Evolutionary conservation across 1,140 invertebrate genomes (phyloP).

Genomic region (Lasaia peninsularis): DNA sequence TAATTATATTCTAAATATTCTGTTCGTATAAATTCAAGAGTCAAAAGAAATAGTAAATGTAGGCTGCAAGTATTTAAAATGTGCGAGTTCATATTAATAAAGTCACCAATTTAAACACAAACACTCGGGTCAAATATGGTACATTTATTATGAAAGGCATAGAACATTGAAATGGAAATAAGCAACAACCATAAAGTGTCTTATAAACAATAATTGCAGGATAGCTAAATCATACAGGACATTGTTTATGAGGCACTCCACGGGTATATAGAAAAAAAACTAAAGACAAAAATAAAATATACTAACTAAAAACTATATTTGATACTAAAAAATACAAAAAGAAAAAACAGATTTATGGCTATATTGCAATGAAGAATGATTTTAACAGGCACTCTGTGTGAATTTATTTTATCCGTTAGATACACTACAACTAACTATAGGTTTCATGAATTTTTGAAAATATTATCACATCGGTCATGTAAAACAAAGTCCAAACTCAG

Average conservation of each 20-base stretch:
- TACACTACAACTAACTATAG: conserved; percentile 46
- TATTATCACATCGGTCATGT: conserved; percentile 19
- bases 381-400: conserved; percentile 74
- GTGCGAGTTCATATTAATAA: too few relatives aligned
- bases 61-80: too few relatives aligned
- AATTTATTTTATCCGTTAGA: conserved; percentile 64
- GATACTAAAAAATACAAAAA: conserved; percentile 58
- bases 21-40: too few relatives aligned
- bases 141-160: background rate
- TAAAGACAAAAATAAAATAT: conserved; percentile 36
- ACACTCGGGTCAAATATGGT: too few relatives aligned
- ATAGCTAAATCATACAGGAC: background rate
- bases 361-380: conserved; percentile 58
- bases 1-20: too few relatives aligned
- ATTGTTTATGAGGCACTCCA: background rate
- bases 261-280: conserved; percentile 14
- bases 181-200: conserved; percentile 3
- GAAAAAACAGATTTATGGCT: conserved; percentile 69
- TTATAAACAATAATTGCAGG: conserved; percentile 6
- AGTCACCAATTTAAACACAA: too few relatives aligned
- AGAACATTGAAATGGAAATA: conserved; percentile 11
- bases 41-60: too few relatives aligned
- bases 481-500: conserved; percentile 27
- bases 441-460: conserved; percentile 30
- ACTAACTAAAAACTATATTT: conserved; percentile 56